Percentiles rank a stretch among this genome's conserved stretches.
Conservation (phyloP, 2,797 vertebrate species). For the Chelidonichthys spinosus region DNA sequence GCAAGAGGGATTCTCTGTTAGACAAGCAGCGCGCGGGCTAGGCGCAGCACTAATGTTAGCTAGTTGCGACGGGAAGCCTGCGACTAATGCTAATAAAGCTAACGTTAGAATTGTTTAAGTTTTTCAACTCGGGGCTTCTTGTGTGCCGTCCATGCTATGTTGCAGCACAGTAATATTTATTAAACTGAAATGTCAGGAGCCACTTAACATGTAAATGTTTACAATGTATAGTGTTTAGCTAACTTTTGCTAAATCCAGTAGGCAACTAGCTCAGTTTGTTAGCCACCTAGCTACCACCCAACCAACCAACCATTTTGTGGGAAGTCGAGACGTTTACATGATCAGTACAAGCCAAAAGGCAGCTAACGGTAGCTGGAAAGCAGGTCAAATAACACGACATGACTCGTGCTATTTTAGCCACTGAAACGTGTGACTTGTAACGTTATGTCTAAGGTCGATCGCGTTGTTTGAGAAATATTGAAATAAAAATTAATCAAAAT, state of each 20-base stretch:
- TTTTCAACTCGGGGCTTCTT: slow-evolving; percentile 14
- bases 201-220: neutral
- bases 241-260: slow-evolving; percentile 61
- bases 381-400: slow-evolving; percentile 1
- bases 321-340: slow-evolving; percentile 75
- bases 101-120: slow-evolving; percentile 58
- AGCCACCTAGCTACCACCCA: slow-evolving; percentile 72
- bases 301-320: slow-evolving; percentile 82
- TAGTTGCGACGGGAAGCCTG: slow-evolving; percentile 38
- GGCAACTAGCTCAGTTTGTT: slow-evolving; percentile 55
- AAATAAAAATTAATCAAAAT: neutral
- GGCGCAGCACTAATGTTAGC: slow-evolving; percentile 51
- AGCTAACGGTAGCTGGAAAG: slow-evolving; percentile 40
- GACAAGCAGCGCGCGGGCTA: slow-evolving; percentile 71
- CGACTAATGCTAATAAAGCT: slow-evolving; percentile 62
- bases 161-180: neutral
- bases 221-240: slow-evolving; percentile 31
- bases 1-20: slow-evolving; percentile 68
- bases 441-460: neutral
- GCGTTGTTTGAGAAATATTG: neutral
- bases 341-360: slow-evolving; percentile 52
- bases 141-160: neutral
- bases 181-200: neutral
- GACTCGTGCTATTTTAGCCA: neutral
- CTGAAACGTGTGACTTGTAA: neutral